Base-by-base conservation (phyloP, 2,888 invertebrate genomes). In the Cheilosia impressa region DNA sequence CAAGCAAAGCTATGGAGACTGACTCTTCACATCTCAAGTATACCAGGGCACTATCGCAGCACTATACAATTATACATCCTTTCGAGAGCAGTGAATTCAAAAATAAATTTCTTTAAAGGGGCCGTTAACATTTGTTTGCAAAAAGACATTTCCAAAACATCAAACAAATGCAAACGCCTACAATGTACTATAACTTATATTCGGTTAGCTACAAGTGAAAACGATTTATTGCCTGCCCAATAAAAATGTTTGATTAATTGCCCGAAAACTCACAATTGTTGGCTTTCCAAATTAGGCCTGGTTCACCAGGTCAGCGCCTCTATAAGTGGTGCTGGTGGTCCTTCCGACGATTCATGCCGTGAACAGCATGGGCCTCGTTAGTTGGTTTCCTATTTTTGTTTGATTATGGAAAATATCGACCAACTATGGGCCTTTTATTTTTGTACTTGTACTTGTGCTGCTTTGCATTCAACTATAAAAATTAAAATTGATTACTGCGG, bases 391-490 rank as follows among this genome's bases (percentile, higher is more conserved):
- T 68, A 68, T 68, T 68, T 68, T 19, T 31, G 24, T 50, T 45
- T 24, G 58, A 58, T 19, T n/a, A 50, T 45, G 17, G n/a, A 50
- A 58, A 31, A 58, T 38, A 38, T 71, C 71, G 71, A 71, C 50
- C 58, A 50, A 31, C 27, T 27, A 17, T 7, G 4, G 13, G 17
- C n/a, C 52, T 22, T 43, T 13, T n/a, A 43, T 45, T 27, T 43
- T 1, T 24, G n/a, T 41, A 55, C 9, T 0, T 41, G n/a, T 45
- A 27, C 24, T 22, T 50, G 19, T 22, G 10, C 1, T 13, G 13
- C 9, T 22, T 38, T 38, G 4, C 13, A 38, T 38, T 38, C 38
- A 38, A 38, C 38, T 38, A 38, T 13, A 13, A 38, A 13, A 13
- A 38, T 38, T 38, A 13, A 38, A 38, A 38, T 38, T 38, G 38